Conservation (phyloP, 2,888 invertebrate genomes). For the Ethmia dodecea region DNA sequence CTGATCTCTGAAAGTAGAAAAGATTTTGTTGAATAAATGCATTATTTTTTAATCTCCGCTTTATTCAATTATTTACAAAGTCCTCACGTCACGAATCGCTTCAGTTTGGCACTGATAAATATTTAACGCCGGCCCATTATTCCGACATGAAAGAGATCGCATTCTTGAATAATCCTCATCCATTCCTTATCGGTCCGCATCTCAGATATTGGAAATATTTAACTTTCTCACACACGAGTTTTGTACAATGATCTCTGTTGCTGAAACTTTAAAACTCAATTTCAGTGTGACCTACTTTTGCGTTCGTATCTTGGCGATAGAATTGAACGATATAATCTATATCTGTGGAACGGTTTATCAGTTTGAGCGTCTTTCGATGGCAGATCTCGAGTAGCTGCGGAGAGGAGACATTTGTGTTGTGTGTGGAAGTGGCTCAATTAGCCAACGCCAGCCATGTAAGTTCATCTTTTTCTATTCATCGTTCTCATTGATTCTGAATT, state of each 20-base stretch:
- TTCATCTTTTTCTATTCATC: too few relatives aligned
- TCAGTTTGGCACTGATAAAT: too few relatives aligned
- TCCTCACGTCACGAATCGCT: too few relatives aligned
- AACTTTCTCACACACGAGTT: background rate
- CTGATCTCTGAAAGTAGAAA: too few relatives aligned
- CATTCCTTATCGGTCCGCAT: too few relatives aligned
- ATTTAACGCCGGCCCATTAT: too few relatives aligned
- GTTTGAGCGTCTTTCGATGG: background rate
- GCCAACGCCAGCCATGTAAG: conserved; percentile 6
- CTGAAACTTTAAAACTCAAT: conserved; percentile 1
- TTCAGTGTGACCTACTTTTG: background rate
- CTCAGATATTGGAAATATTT: background rate
- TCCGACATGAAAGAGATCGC: too few relatives aligned
- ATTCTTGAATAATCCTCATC: too few relatives aligned
- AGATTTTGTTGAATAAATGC: too few relatives aligned
- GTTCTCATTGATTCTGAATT: too few relatives aligned
- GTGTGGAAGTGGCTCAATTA: background rate
- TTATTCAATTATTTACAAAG: too few relatives aligned
- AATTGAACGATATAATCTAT: background rate
- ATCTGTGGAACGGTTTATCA: background rate
- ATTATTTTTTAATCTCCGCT: too few relatives aligned
- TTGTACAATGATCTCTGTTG: background rate
- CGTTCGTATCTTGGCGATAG: background rate
- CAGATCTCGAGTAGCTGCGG: conserved; percentile 1
- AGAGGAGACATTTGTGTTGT: background rate